A percentile compares a stretch with the other conserved stretches of the same genome.
Evolutionary conservation across 2,888 invertebrate species (phyloP).

Genomic region (Melinopterus prodromus): DNA sequence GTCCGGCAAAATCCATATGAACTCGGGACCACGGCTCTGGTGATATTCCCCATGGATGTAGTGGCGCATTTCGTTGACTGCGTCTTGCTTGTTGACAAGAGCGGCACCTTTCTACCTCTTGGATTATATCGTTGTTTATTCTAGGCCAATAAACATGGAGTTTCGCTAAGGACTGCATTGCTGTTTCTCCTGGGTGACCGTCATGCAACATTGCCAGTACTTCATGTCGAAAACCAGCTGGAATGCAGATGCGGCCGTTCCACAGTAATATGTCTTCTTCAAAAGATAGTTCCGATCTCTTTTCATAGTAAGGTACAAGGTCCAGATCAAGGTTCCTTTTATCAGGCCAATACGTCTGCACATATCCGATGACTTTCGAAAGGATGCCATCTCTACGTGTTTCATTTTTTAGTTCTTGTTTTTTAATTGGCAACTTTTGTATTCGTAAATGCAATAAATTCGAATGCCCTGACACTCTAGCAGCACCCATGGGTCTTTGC

Average conservation of each 20-base stretch:
- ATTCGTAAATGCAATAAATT: slow-evolving; percentile 6
- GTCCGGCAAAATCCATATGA: slow-evolving; percentile 36
- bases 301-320: slow-evolving; percentile 39
- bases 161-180: slow-evolving; percentile 40
- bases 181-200: slow-evolving; percentile 38
- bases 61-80: slow-evolving; percentile 20
- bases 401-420: slow-evolving; percentile 9
- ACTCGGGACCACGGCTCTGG: slow-evolving; percentile 35
- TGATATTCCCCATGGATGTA: slow-evolving; percentile 36
- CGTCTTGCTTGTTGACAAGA: slow-evolving; percentile 33
- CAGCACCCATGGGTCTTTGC: neutral
- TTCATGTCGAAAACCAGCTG: slow-evolving; percentile 24
- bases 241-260: slow-evolving; percentile 36
- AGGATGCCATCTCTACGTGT: neutral
- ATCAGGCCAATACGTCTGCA: neutral
- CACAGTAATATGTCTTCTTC: slow-evolving; percentile 36
- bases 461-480: neutral
- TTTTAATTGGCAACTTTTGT: slow-evolving; percentile 9
- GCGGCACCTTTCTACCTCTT: slow-evolving; percentile 29
- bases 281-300: slow-evolving; percentile 40
- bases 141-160: slow-evolving; percentile 38
- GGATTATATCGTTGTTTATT: slow-evolving; percentile 35
- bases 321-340: slow-evolving; percentile 11
- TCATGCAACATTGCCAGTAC: slow-evolving; percentile 12
- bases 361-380: neutral